These are phyloP conservation scores for Heterodera filipjevi DNA, from an alignment of 2,888 invertebrate genomes.

Conservation along the genomic window DNA sequence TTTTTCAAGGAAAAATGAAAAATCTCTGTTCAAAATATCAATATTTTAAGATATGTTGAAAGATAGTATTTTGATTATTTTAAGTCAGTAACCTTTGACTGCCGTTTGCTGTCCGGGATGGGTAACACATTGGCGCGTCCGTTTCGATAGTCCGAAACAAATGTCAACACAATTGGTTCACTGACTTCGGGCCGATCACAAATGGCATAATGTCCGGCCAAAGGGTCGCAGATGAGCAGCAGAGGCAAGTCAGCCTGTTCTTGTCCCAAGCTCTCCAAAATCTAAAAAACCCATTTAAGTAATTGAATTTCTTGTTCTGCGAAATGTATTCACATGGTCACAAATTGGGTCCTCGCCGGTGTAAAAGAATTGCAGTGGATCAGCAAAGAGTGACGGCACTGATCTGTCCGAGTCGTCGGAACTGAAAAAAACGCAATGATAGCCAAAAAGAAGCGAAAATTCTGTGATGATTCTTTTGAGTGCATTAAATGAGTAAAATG, in stretches of 20 bases:
- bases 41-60: too few species aligned
- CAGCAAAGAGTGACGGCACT: constrained; percentile 29
- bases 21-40: too few species aligned
- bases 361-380: constrained; percentile 53
- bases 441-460: not conserved
- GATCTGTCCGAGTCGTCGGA: constrained; percentile 36
- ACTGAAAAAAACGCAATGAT: constrained; percentile 25
- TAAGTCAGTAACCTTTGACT: not conserved
- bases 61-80: too few species aligned
- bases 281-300: constrained; percentile 35
- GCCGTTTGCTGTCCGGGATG: constrained; percentile 37
- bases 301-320: constrained; percentile 6
- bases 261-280: constrained; percentile 53
- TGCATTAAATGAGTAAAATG: too few species aligned
- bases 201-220: constrained; percentile 50
- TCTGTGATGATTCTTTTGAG: too few species aligned
- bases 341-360: constrained; percentile 58
- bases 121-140: constrained; percentile 46
- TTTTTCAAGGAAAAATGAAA: too few species aligned
- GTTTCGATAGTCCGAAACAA: constrained; percentile 45
- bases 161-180: constrained; percentile 47
- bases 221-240: constrained; percentile 51
- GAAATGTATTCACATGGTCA: constrained; percentile 45
- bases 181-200: constrained; percentile 55
- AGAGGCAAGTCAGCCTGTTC: constrained; percentile 53